Conservation (phyloP, 1,140 invertebrate genomes). For the Cecropterus lyciades region DNA sequence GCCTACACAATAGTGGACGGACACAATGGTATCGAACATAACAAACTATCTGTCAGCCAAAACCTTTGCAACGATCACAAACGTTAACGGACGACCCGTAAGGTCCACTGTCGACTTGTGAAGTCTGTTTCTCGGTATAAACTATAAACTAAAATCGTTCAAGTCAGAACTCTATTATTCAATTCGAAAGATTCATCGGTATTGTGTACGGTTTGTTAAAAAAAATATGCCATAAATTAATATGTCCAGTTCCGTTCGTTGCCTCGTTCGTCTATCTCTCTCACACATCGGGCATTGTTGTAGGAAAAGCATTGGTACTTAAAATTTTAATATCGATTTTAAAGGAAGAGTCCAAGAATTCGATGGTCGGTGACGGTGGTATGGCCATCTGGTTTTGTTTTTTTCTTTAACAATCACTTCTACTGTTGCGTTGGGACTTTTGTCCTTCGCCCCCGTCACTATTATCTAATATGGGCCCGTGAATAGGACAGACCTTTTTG, state of each 20-base stretch:
- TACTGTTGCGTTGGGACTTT: slow-evolving; percentile 72
- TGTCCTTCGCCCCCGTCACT: slow-evolving; percentile 70
- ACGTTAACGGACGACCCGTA: slow-evolving; percentile 55
- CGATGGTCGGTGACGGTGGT: slow-evolving; percentile 50
- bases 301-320: slow-evolving; percentile 71
- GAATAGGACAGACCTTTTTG: slow-evolving; percentile 71
- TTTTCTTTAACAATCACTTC: slow-evolving; percentile 60
- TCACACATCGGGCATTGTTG: slow-evolving; percentile 61
- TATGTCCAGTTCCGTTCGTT: slow-evolving; percentile 67
- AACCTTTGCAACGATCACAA: slow-evolving; percentile 58
- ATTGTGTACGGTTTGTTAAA: slow-evolving; percentile 69
- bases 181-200: slow-evolving; percentile 78
- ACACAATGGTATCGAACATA: slow-evolving; percentile 65
- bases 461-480: slow-evolving; percentile 73
- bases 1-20: slow-evolving; percentile 52
- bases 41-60: slow-evolving; percentile 60
- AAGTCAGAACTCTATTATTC: slow-evolving; percentile 70
- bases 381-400: slow-evolving; percentile 76
- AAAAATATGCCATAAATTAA: slow-evolving; percentile 81
- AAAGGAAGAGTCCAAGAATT: slow-evolving; percentile 65
- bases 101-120: slow-evolving; percentile 72
- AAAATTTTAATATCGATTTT: slow-evolving; percentile 76
- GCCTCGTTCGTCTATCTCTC: slow-evolving; percentile 51
- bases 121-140: slow-evolving; percentile 77
- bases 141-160: slow-evolving; percentile 66